Percentiles rank a stretch among this genome's conserved stretches.
Evolutionary conservation across 2,888 invertebrate species (phyloP).

Genomic region (Phasia obesa): DNA sequence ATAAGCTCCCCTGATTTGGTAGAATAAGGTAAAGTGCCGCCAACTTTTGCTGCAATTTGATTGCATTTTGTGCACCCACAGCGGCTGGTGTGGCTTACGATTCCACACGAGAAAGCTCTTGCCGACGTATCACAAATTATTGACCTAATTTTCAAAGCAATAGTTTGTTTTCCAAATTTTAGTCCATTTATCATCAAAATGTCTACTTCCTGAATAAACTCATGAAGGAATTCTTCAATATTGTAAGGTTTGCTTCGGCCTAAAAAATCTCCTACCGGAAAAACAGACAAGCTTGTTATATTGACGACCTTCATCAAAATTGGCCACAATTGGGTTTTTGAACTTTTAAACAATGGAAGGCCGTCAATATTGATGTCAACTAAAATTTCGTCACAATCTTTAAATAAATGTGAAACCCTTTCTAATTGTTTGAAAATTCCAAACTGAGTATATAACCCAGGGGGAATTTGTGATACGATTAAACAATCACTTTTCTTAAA

Average conservation of each 20-base stretch:
- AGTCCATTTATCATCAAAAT: conserved; percentile 12
- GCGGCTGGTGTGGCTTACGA: neutral
- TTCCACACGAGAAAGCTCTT: conserved; percentile 24
- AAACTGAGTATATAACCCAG: too few species aligned
- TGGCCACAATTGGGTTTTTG: too few species aligned
- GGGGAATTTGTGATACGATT: too few species aligned
- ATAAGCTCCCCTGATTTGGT: conserved; percentile 39
- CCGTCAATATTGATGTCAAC: too few species aligned
- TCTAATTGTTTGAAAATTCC: too few species aligned
- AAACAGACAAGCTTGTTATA: too few species aligned
- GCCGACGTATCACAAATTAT: conserved; percentile 36
- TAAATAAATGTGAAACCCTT: too few species aligned
- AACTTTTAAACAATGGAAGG: too few species aligned
- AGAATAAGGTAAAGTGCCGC: conserved; percentile 38
- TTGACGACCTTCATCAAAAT: too few species aligned
- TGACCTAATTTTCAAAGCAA: conserved; percentile 27
- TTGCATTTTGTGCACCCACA: conserved; percentile 18
- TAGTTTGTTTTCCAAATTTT: neutral
- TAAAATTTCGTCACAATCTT: too few species aligned
- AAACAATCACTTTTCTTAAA: too few species aligned
- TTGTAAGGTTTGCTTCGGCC: neutral
- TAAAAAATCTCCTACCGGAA: too few species aligned
- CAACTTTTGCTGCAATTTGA: conserved; percentile 26
- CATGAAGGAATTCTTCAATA: conserved; percentile 1
- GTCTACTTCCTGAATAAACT: neutral